phyloP scores from a whole-genome alignment of 2,888 invertebrate species.

The Synanthedon andrenaeformis region DNA sequence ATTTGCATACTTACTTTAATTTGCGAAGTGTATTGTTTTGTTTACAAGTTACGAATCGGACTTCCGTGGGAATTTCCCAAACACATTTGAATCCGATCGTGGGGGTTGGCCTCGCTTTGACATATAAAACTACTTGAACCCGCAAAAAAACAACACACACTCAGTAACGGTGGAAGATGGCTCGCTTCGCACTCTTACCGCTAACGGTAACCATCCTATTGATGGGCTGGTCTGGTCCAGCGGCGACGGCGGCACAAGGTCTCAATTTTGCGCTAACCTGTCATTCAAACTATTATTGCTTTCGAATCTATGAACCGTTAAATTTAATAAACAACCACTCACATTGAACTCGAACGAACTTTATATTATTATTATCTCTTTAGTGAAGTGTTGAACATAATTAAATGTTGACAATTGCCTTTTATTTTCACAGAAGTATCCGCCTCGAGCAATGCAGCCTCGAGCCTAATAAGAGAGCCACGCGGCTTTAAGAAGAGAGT shows the following conservation, averaged over 20 bases:
- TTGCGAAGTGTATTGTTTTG: background rate
- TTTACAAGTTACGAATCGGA: slow-evolving; percentile 2
- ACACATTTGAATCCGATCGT: slow-evolving; percentile 28
- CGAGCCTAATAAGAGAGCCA: slow-evolving; percentile 18
- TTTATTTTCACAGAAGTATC: slow-evolving; percentile 19
- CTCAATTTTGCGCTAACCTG: slow-evolving; percentile 21
- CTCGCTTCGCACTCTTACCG: slow-evolving; percentile 22
- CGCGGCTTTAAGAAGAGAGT: slow-evolving; percentile 31
- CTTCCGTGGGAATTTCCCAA: slow-evolving; percentile 43
- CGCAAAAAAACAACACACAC: slow-evolving; percentile 28
- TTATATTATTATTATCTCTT: slow-evolving; percentile 16
- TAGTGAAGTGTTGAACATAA: too few relatives aligned
- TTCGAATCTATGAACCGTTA: too few relatives aligned
- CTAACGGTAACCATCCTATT: slow-evolving; percentile 21
- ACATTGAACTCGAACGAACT: too few relatives aligned
- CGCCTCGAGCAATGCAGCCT: slow-evolving; percentile 13
- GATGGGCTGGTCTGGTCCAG: slow-evolving; percentile 17
- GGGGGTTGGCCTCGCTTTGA: slow-evolving; percentile 52
- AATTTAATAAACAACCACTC: too few relatives aligned
- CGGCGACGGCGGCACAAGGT: slow-evolving; percentile 41
- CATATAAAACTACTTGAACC: slow-evolving; percentile 51
- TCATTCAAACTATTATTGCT: background rate
- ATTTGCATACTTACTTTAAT: background rate
- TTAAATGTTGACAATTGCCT: slow-evolving; percentile 5
- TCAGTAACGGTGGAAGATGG: slow-evolving; percentile 40